Base-by-base conservation (phyloP, 1,140 invertebrate genomes). In the Atopsyche davidsoni region DNA sequence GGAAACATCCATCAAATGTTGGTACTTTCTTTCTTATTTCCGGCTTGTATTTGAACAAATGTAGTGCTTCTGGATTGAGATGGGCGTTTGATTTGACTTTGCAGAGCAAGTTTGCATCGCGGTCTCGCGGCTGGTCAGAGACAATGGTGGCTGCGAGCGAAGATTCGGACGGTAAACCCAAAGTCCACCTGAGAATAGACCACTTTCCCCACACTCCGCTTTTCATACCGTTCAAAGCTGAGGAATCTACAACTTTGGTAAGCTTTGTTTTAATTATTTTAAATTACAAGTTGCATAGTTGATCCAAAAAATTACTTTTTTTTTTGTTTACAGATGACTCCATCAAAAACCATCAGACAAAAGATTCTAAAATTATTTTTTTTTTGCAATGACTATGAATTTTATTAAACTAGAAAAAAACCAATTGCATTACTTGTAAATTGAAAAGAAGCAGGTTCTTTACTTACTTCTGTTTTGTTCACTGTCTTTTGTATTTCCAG, bases 81-180 rank as follows among this genome's bases (percentile, higher is more conserved):
- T 17, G 18, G 4, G 4, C 18, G 36, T 17, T 43, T 28, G 7
- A 43, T 38, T 50, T 19, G 28, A 42, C 62, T 66, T 66, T 65
- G 11, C 68, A 86, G 83, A 80, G 70, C 42, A 87, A 86, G 63
- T 87, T 87, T 64, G 79, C 75, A 54, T 80, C 83, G 18, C 70
- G 85, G 48, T 81, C 81, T 39, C 75, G 82, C 61, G 83, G 78
- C 9, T 87, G 85, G 85, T 69, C 76, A 22, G 77, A 85, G 58
- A 72, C 77, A 41, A 69, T 75, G 1, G 70, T 76, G 19, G 53
- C 53, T 11, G 47, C 61, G 7, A 53, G 43, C n/a, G 39, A 17
- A 13, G 36, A 45, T 17, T 19, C 19, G 19, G 55, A 57, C 2
- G 18, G 47, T 1, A 57, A 49, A 22, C 36, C 65, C 0, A 68